Percentiles rank a stretch among this genome's conserved stretches.
Evolutionary conservation across 2,113 vertebrate genomes (phyloP).

Genomic region (Lagopus muta): DNA sequence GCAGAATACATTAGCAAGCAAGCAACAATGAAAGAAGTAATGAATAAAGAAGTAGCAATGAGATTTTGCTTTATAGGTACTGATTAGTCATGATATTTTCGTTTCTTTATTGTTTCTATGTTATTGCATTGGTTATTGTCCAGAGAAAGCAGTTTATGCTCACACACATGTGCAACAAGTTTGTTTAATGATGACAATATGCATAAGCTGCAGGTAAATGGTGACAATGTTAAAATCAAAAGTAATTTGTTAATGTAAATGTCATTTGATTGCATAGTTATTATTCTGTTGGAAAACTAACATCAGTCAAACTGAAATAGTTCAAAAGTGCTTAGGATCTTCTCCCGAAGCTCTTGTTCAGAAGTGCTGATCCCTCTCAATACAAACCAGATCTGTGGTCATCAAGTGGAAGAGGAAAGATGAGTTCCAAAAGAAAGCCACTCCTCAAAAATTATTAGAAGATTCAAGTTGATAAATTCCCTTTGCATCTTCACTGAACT

Average conservation of each 20-base stretch:
- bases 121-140: neutral
- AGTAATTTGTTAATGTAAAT: neutral
- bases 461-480: neutral
- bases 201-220: neutral
- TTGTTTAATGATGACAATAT: neutral
- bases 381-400: neutral
- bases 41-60: neutral
- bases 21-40: neutral
- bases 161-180: accelerated
- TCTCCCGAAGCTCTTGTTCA: neutral
- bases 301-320: neutral
- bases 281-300: neutral
- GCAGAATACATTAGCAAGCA: neutral
- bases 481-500: neutral
- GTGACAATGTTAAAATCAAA: neutral
- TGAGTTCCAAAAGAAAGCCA: neutral
- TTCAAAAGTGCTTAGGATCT: neutral
- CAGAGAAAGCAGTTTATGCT: neutral
- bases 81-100: neutral
- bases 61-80: neutral
- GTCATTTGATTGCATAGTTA: neutral
- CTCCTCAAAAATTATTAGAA: neutral
- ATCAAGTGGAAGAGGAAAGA: neutral
- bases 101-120: neutral
- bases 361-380: neutral